A percentile compares a stretch with the other conserved stretches of the same genome.
These are phyloP conservation scores for Cassiopea andromeda DNA, from an alignment of 30 jellyfish, hydroid and myxozoan species.

Conservation along the genomic window DNA sequence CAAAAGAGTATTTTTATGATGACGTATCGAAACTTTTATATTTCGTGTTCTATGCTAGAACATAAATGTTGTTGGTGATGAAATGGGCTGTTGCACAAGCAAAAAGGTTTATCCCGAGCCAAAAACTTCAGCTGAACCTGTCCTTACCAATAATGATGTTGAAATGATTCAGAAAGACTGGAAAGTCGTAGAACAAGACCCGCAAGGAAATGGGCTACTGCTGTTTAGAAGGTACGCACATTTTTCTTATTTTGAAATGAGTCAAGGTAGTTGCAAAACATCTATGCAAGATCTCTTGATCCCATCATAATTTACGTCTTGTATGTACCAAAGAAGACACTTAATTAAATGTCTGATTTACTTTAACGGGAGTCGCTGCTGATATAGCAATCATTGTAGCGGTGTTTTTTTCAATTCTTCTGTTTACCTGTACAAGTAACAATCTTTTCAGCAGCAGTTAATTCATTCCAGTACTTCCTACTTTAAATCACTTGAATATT, in stretches of 20 bases:
- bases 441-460: too few species aligned
- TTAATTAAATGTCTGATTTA: too few species aligned
- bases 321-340: too few species aligned
- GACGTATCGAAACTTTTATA: background rate
- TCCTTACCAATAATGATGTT: conserved; percentile 19
- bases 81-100: conserved; percentile 68
- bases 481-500: too few species aligned
- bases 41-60: background rate
- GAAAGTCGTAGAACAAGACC: conserved; percentile 45
- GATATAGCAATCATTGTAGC: too few species aligned
- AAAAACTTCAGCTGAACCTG: background rate
- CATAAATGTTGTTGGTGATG: background rate
- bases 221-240: conserved; percentile 38
- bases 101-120: conserved; percentile 32
- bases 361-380: too few species aligned
- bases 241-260: background rate
- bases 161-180: conserved; percentile 48
- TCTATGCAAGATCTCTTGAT: too few species aligned
- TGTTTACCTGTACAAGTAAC: too few species aligned
- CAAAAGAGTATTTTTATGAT: background rate
- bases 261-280: background rate
- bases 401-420: too few species aligned
- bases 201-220: conserved; percentile 53
- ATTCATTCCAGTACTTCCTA: too few species aligned
- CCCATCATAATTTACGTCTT: too few species aligned